phyloP scores from a whole-genome alignment of 2,888 invertebrate species.

The Drosophila testacea region DNA sequence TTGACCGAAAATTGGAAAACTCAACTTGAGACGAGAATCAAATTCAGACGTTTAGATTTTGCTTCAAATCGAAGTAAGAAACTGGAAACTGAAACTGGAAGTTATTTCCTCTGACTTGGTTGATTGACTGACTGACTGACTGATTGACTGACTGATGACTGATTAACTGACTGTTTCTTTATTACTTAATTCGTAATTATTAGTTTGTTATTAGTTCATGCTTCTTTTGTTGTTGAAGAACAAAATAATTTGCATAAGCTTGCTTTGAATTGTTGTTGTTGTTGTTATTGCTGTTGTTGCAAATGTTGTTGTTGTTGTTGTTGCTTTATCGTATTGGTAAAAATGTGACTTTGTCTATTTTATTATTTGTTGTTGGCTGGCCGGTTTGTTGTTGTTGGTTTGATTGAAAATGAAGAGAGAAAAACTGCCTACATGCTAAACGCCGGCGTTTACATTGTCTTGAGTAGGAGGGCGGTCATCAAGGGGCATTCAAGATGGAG shows the following conservation, averaged over 20 bases:
- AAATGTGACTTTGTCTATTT: constrained; percentile 80
- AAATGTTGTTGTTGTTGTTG: constrained; percentile 58
- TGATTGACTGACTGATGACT: constrained; percentile 59
- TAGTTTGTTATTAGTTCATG: constrained; percentile 39
- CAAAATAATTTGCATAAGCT: constrained; percentile 62
- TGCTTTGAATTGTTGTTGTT: constrained; percentile 57
- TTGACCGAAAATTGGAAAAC: constrained; percentile 71
- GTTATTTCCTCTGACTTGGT: constrained; percentile 49
- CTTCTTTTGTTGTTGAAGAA: constrained; percentile 66
- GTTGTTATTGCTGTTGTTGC: constrained; percentile 48
- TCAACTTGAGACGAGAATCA: constrained; percentile 69
- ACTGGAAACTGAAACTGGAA: constrained; percentile 56
- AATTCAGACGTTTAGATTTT: constrained; percentile 83
- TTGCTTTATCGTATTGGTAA: constrained; percentile 67
- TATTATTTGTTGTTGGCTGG: constrained; percentile 79
- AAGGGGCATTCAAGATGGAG: constrained; percentile 72
- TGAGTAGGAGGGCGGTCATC: constrained; percentile 31
- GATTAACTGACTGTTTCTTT: constrained; percentile 61
- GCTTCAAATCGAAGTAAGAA: constrained; percentile 77
- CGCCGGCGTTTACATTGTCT: constrained; percentile 79
- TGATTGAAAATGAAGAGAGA: constrained; percentile 71
- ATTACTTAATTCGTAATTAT: constrained; percentile 29
- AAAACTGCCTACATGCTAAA: constrained; percentile 75
- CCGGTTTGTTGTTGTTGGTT: constrained; percentile 67
- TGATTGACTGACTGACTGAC: constrained; percentile 47